These are phyloP conservation scores for Myrmecophaga tridactyla DNA, from an alignment of 2,113 vertebrate genomes.

Conservation along the genomic window DNA sequence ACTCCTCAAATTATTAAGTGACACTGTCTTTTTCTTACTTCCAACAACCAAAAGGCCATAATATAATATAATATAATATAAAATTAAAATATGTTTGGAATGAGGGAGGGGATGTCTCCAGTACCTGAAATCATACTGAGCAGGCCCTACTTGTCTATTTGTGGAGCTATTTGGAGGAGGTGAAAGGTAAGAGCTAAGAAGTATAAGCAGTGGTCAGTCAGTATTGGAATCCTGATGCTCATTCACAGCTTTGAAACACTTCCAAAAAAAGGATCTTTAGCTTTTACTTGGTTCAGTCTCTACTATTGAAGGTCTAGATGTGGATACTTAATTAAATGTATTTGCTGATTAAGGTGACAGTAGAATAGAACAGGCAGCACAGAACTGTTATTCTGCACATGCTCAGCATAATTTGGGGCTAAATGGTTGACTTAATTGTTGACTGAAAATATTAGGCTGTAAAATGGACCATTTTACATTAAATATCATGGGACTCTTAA, in stretches of 20 bases:
- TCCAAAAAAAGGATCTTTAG: neutral
- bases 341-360: neutral
- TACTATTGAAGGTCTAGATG: neutral
- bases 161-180: neutral
- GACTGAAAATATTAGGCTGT: constrained; percentile 42
- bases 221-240: neutral
- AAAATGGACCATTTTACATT: neutral
- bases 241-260: neutral
- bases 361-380: neutral
- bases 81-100: too few species aligned
- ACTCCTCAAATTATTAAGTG: constrained; percentile 5
- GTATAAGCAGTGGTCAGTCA: neutral
- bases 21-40: constrained; percentile 25
- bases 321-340: neutral
- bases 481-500: constrained; percentile 9
- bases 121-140: neutral
- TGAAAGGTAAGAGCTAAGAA: neutral
- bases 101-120: neutral
- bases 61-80: too few species aligned
- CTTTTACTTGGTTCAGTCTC: neutral
- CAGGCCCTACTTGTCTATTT: neutral
- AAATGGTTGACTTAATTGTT: constrained; percentile 36
- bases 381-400: neutral
- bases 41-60: neutral
- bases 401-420: neutral